Conservation (phyloP, 2,888 invertebrate genomes). For the Physocephala rufipes region DNA sequence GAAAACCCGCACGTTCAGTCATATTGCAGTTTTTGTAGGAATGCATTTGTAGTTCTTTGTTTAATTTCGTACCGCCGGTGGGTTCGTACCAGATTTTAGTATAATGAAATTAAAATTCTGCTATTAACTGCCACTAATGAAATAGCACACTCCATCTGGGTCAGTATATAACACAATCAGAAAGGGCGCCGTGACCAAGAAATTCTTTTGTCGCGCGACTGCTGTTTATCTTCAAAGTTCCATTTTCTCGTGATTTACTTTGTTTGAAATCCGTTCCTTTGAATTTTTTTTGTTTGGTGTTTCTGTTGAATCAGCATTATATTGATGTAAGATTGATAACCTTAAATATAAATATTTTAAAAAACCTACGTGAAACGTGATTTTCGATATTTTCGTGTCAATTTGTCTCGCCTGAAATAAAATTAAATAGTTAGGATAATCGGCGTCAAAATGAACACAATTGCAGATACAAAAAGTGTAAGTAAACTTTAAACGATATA, state of each 20-base stretch:
- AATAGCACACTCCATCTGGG: background rate
- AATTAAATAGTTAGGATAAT: background rate
- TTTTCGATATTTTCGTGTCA: background rate
- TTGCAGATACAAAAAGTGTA: conserved; percentile 62
- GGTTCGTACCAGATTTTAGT: background rate
- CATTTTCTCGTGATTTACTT: conserved; percentile 24
- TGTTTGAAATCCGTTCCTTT: conserved; percentile 22
- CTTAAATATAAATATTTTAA: conserved; percentile 16
- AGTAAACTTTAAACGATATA: conserved; percentile 47
- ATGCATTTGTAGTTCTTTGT: conserved; percentile 24
- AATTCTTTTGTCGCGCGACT: background rate
- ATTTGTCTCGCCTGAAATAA: background rate
- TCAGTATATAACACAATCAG: background rate
- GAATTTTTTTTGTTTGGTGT: conserved; percentile 23
- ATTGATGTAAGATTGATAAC: conserved; percentile 25
- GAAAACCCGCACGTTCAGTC: background rate
- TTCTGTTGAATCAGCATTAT: conserved; percentile 35
- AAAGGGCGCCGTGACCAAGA: background rate
- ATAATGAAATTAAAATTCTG: background rate
- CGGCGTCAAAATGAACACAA: conserved; percentile 43
- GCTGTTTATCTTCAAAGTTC: conserved; percentile 18
- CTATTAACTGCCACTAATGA: background rate
- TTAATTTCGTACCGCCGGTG: conserved; percentile 1
- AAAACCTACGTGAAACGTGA: conserved; percentile 5
- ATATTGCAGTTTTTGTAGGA: conserved; percentile 16